Conservation (phyloP, 1,140 invertebrate species). For the Dufourea novaeangliae region DNA sequence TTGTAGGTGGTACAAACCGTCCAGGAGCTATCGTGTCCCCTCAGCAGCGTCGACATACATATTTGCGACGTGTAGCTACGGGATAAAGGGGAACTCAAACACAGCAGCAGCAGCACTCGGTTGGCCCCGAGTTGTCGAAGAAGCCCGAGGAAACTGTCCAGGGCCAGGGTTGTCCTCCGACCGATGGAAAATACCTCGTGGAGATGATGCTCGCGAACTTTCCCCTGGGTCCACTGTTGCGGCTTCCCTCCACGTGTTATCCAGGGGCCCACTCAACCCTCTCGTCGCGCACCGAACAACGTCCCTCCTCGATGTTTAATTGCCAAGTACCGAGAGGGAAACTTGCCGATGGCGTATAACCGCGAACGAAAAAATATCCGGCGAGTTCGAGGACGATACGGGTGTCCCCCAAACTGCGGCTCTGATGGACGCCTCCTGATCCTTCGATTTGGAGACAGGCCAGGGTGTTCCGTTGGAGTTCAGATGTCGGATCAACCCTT, state of each 20-base stretch:
- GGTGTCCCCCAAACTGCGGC: background rate
- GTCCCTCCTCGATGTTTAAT: conserved; percentile 25
- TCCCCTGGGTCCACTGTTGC: conserved; percentile 30
- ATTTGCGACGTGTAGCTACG: background rate
- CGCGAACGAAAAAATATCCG: conserved; percentile 22
- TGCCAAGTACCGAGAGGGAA: conserved; percentile 16
- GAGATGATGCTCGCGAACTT: conserved; percentile 32
- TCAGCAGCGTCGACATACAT: background rate
- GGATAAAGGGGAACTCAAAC: conserved; percentile 27
- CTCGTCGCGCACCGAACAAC: background rate
- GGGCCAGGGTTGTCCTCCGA: background rate
- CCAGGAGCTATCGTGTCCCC: background rate
- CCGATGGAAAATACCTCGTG: conserved; percentile 13
- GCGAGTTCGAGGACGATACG: background rate
- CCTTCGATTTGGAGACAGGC: background rate
- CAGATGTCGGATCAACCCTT: background rate
- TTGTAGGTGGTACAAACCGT: no score
- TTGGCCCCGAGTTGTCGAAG: conserved; percentile 2
- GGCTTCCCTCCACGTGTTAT: conserved; percentile 37
- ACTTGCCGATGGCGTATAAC: conserved; percentile 18
- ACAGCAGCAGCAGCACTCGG: background rate
- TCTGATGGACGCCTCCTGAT: background rate
- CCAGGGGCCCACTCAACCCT: no score
- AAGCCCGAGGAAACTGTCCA: conserved; percentile 24
- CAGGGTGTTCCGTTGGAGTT: background rate